phyloP scores from a whole-genome alignment of 2,888 invertebrate genomes.

The Syrista parreyssii region DNA sequence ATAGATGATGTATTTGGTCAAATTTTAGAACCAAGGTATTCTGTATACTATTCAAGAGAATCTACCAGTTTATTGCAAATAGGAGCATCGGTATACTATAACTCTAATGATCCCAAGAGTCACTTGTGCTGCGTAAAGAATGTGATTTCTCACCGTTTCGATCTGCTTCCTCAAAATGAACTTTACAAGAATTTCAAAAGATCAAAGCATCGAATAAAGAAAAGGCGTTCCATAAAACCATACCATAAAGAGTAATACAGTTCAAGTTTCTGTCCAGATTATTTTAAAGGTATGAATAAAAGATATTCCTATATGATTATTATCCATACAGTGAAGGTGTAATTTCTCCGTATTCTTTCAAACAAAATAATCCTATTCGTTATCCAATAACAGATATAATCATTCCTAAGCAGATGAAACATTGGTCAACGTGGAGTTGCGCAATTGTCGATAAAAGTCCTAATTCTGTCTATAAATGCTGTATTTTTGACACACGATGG shows the following conservation, averaged over 20 bases:
- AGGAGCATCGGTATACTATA: constrained; percentile 26
- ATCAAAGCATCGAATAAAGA: neutral
- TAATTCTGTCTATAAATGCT: neutral
- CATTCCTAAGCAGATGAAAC: neutral
- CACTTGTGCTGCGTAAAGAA: constrained; percentile 21
- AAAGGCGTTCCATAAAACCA: neutral
- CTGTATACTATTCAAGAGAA: constrained; percentile 12
- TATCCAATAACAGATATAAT: neutral
- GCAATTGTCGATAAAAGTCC: neutral
- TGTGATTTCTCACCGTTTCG: neutral
- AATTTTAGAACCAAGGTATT: constrained; percentile 32
- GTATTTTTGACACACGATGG: neutral
- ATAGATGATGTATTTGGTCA: constrained; percentile 37
- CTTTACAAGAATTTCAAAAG: neutral
- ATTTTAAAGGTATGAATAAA: neutral
- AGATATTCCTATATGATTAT: neutral
- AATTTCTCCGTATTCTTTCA: neutral
- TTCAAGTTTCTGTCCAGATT: neutral
- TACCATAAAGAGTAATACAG: neutral
- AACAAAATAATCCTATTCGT: neutral
- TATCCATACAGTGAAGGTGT: neutral
- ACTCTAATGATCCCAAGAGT: constrained; percentile 25
- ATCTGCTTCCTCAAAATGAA: neutral
- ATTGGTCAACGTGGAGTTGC: neutral
- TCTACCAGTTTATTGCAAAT: constrained; percentile 4